Base-by-base conservation (phyloP, 2,797 vertebrate species). In the Sebastes matsubarae region DNA sequence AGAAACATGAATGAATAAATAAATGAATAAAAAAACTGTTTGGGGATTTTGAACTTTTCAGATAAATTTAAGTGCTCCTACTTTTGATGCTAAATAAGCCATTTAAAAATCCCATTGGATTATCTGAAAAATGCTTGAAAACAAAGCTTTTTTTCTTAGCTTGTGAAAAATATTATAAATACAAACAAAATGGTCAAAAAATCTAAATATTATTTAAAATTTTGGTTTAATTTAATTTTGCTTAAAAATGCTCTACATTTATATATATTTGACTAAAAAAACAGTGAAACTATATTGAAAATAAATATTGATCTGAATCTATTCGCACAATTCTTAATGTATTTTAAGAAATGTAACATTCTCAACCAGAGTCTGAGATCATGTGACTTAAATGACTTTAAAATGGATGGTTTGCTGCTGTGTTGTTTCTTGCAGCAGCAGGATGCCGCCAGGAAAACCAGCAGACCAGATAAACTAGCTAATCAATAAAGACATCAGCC, bases 401-500 rank as follows among this genome's bases (percentile, higher is more conserved):
- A 8, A 63, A 32, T 1, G 2, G 57, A 30, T 16, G 18, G 8
- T 24, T 69, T 59, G 5, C n/a, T 32, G 25, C 42, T 22, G 30
- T 22, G n/a, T 3, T 60, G 61, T 22, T 36, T 79, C 63, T 60
- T 60, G 8, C 54, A 78, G 68, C 69, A 76, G 61, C 63, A 64
- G 66, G 70, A 70, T 36, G 32, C 42, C 0, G 6, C 7, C 46
- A 70, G 65, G 68, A 75, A 84, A 75, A 78, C 11, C 65, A 67
- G 36, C 84, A 72, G 81, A 81, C 29, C 68, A 60, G 67, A 79
- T 78, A 77, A 85, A 81, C 72, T 64, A 61, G 59, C 73, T 57
- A 77, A 91, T 85, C 89, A 68, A 89, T 87, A 38, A 72, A 68
- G 68, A 76, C 67, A 63, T 75, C 77, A 80, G 57, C 65, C 59